Evolutionary conservation across 1,140 invertebrate genomes (phyloP).

Genomic region (Drosophila murphyi): DNA sequence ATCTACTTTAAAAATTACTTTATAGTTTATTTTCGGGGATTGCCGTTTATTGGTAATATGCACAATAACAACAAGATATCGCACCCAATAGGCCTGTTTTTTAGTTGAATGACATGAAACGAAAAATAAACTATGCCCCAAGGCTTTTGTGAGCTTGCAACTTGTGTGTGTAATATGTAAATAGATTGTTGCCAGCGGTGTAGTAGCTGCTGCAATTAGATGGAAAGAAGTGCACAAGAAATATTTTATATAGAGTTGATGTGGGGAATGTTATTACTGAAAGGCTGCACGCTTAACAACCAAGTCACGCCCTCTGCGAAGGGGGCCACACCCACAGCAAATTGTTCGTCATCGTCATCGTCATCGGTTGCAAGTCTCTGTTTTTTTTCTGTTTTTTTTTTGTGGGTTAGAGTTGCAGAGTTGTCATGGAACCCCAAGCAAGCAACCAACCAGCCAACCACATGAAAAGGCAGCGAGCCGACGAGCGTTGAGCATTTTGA

Average conservation of each 20-base stretch:
- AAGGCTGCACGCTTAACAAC: conserved; percentile 56
- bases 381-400: neutral
- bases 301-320: conserved; percentile 62
- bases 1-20: too few relatives aligned
- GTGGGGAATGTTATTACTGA: conserved; percentile 38
- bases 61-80: too few relatives aligned
- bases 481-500: conserved; percentile 9
- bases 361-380: too few relatives aligned
- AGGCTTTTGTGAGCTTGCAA: neutral
- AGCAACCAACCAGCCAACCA: conserved; percentile 25
- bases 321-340: conserved; percentile 62
- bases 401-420: conserved; percentile 30
- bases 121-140: neutral
- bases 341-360: conserved; percentile 41
- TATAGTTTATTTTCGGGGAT: too few relatives aligned
- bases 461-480: conserved; percentile 64
- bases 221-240: neutral
- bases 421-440: conserved; percentile 32
- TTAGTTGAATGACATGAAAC: neutral
- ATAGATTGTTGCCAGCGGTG: conserved; percentile 8
- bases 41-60: too few relatives aligned
- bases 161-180: neutral
- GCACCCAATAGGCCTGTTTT: too few relatives aligned
- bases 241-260: neutral
- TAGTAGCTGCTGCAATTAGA: conserved; percentile 18